phyloP scores from a whole-genome alignment of 2,797 vertebrate species.

The Neoniphon sammara region DNA sequence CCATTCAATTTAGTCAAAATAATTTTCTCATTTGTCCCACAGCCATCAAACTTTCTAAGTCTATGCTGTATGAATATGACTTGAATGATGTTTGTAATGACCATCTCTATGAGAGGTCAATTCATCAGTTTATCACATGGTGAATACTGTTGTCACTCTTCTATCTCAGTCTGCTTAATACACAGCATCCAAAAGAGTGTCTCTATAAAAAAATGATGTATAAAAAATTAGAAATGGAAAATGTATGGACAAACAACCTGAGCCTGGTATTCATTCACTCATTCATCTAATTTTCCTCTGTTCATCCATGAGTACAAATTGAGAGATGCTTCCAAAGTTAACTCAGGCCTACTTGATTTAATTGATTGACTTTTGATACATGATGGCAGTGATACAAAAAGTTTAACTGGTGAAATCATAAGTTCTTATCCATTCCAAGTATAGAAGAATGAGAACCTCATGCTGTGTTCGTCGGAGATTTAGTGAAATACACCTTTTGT shows the following conservation, averaged over 20 bases:
- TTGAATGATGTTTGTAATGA: neutral
- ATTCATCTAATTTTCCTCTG: neutral
- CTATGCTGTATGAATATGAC: neutral
- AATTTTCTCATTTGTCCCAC: neutral
- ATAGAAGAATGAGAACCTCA: neutral
- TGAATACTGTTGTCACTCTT: neutral
- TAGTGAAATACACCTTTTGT: neutral
- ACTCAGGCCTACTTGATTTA: neutral
- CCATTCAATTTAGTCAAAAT: neutral
- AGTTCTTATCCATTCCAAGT: neutral
- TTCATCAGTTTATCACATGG: conserved; percentile 2
- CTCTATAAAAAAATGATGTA: no score
- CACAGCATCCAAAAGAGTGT: no score
- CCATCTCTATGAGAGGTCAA: neutral
- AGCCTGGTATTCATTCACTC: no score
- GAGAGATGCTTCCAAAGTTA: neutral
- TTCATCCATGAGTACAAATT: neutral
- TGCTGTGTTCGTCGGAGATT: neutral
- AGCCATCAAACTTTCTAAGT: neutral
- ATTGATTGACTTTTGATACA: no score
- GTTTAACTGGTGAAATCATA: neutral
- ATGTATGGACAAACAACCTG: no score
- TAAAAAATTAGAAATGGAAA: no score
- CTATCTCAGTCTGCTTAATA: neutral
- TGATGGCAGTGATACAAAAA: neutral